Percentiles rank a stretch among this genome's conserved stretches.
Evolutionary conservation across 2,113 vertebrate species (phyloP).

Genomic region (Octodon degus): DNA sequence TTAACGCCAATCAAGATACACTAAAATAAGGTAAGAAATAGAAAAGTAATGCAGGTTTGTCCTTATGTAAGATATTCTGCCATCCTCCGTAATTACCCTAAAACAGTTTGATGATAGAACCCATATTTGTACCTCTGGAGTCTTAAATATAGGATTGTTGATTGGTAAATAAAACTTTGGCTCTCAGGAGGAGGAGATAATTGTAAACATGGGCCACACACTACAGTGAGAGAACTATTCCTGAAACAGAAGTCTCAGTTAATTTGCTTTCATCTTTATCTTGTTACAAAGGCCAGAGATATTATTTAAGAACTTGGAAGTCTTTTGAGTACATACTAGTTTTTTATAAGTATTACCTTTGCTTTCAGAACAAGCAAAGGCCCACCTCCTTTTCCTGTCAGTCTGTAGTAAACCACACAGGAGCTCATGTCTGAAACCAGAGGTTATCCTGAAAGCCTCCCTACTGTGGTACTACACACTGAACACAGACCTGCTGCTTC

Average conservation of each 20-base stretch:
- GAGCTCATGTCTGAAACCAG: not conserved
- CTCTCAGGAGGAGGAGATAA: not conserved
- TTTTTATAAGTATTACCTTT: constrained; percentile 1
- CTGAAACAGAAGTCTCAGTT: constrained; percentile 2
- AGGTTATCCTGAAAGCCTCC: not conserved
- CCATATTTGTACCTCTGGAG: not conserved
- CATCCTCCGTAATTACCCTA: not conserved
- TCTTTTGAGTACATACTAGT: constrained; percentile 42
- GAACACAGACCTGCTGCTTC: not conserved
- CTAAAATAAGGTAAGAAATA: constrained; percentile 63
- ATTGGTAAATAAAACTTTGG: constrained; percentile 27
- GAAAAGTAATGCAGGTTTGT: constrained; percentile 11
- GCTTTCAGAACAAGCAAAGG: constrained; percentile 2
- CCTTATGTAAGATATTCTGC: not conserved
- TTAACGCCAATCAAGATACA: constrained; percentile 16
- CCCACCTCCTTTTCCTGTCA: not conserved
- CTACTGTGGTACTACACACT: not conserved
- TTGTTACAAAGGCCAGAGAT: not conserved
- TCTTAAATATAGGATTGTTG: constrained; percentile 13
- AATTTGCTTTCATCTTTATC: constrained; percentile 1
- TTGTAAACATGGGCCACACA: not conserved
- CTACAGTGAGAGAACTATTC: not conserved
- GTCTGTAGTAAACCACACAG: not conserved
- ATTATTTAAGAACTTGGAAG: not conserved
- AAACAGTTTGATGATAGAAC: constrained; percentile 40